A percentile compares a stretch with the other conserved stretches of the same genome.
Conservation (phyloP, 2,888 invertebrate species). For the Drosophila niveifrons region DNA sequence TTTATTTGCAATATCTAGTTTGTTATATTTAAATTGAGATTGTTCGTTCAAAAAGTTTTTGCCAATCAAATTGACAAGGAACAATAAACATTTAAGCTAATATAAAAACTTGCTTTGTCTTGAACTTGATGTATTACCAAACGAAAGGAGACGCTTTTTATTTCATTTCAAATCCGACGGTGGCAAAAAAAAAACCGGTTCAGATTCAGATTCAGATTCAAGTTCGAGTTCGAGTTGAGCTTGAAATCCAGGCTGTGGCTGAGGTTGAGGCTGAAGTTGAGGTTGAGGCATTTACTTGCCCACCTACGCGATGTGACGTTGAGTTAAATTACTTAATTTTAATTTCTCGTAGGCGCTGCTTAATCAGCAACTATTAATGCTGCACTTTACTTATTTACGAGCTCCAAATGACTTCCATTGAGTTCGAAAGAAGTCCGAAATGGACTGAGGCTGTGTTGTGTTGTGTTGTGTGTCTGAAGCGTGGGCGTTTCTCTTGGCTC, state of each 20-base stretch:
- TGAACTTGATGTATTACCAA: conserved; percentile 7
- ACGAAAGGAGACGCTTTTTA: background rate
- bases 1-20: too few relatives aligned
- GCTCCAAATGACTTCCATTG: conserved; percentile 81
- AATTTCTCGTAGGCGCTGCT: conserved; percentile 80
- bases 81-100: too few relatives aligned
- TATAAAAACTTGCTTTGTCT: background rate
- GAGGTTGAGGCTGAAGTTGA: background rate
- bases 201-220: too few relatives aligned
- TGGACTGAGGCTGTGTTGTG: background rate
- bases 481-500: conserved; percentile 24
- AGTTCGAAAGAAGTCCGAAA: conserved; percentile 23
- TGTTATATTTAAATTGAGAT: too few relatives aligned
- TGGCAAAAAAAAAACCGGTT: conserved; percentile 33
- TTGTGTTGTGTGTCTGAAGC: background rate
- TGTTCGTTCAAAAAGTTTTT: too few relatives aligned
- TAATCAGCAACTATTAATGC: conserved; percentile 85
- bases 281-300: conserved; percentile 8
- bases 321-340: conserved; percentile 76
- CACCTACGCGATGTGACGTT: conserved; percentile 44
- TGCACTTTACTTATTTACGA: conserved; percentile 84
- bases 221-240: conserved; percentile 6
- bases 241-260: background rate
- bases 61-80: too few relatives aligned
- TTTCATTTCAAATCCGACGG: background rate